Evolutionary conservation across 2,113 vertebrate species (phyloP).

Genomic region (Anhinga anhinga): DNA sequence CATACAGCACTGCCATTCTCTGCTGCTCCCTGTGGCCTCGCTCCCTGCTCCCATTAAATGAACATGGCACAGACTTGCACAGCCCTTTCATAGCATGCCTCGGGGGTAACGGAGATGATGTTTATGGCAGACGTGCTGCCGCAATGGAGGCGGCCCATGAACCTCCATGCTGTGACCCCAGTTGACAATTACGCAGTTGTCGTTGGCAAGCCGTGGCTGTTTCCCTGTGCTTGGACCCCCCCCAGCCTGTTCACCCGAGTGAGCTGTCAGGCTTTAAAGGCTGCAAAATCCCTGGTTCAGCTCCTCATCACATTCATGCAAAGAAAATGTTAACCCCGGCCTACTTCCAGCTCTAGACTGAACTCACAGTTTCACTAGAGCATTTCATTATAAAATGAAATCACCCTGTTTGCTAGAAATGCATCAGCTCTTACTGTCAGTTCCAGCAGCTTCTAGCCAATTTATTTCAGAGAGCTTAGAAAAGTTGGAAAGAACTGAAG

Average conservation of each 20-base stretch:
- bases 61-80: neutral
- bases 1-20: neutral
- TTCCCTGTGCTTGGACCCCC: neutral
- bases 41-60: neutral
- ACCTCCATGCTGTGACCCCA: neutral
- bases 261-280: neutral
- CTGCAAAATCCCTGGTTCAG: neutral
- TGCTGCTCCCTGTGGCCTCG: neutral
- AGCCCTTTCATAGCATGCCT: neutral
- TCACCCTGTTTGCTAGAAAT: neutral
- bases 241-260: rapidly evolving
- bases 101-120: neutral
- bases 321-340: neutral
- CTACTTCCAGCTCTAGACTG: neutral
- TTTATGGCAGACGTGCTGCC: neutral
- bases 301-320: neutral
- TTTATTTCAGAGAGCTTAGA: neutral
- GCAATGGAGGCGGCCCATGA: neutral
- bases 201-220: rapidly evolving
- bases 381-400: neutral
- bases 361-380: neutral
- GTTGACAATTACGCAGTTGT: neutral
- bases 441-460: slow-evolving; percentile 19
- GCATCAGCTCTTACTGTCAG: neutral
- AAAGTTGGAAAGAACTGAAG: slow-evolving; percentile 36